These are phyloP conservation scores for Caenorhabditis sp. DNA, from an alignment of 2,888 invertebrate genomes.

Conservation along the genomic window DNA sequence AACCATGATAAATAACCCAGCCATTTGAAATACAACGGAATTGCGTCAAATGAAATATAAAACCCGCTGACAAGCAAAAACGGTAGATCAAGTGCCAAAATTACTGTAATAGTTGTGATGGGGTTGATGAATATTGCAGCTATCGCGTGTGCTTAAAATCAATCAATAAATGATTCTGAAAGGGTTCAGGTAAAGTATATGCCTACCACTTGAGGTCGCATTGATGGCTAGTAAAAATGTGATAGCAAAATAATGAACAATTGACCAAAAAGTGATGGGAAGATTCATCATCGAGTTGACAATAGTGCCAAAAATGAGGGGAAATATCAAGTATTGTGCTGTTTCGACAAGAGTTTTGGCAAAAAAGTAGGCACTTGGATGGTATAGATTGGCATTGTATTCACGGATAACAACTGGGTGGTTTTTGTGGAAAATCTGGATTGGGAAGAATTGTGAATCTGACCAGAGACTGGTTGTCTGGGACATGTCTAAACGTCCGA, in stretches of 20 bases:
- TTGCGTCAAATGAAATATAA: slow-evolving; percentile 37
- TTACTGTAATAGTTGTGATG: slow-evolving; percentile 32
- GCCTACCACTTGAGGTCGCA: neutral
- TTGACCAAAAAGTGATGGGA: neutral
- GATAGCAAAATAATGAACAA: slow-evolving; percentile 18
- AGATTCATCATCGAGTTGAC: slow-evolving; percentile 86
- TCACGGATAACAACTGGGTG: slow-evolving; percentile 89
- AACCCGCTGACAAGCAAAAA: slow-evolving; percentile 79
- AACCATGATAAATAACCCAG: slow-evolving; percentile 71
- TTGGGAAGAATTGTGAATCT: neutral
- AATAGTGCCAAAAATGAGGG: slow-evolving; percentile 82
- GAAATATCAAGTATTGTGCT: slow-evolving; percentile 84
- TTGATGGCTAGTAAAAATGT: slow-evolving; percentile 23
- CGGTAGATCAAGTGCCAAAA: slow-evolving; percentile 37
- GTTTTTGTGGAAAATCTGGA: slow-evolving; percentile 86
- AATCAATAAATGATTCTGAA: too few relatives aligned
- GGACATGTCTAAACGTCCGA: too few relatives aligned
- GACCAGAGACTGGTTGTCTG: too few relatives aligned
- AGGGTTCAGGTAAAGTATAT: too few relatives aligned
- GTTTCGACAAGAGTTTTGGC: slow-evolving; percentile 82
- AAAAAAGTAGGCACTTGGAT: slow-evolving; percentile 87
- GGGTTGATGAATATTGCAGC: slow-evolving; percentile 37
- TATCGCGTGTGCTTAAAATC: slow-evolving; percentile 35
- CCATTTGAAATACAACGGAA: slow-evolving; percentile 69
- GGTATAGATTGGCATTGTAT: slow-evolving; percentile 87